Conservation (phyloP, 1,140 invertebrate species). For the Sarcophaga bullata region DNA sequence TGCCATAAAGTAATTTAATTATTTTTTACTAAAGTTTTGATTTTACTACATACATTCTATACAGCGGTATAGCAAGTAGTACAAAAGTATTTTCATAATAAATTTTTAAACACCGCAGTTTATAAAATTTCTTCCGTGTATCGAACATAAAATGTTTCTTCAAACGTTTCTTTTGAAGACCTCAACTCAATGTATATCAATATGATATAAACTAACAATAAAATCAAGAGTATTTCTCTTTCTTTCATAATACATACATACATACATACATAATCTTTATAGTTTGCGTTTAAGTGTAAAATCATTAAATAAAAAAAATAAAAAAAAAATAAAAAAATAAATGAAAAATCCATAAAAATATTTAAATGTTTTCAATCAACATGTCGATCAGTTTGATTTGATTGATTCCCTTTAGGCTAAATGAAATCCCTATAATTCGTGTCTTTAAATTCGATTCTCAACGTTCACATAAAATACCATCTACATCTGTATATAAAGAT, state of each 20-base stretch:
- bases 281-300: background rate
- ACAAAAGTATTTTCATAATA: too few species aligned
- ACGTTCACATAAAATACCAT: background rate
- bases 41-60: too few species aligned
- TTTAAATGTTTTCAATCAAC: slow-evolving; percentile 18
- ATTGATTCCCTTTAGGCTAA: background rate
- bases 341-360: background rate
- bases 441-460: background rate
- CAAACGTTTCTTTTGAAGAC: too few species aligned
- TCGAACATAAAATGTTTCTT: too few species aligned
- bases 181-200: too few species aligned
- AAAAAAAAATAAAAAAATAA: too few species aligned
- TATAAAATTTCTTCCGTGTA: too few species aligned
- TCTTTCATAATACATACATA: background rate
- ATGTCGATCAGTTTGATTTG: slow-evolving; percentile 14
- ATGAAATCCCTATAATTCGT: background rate
- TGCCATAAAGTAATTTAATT: too few species aligned
- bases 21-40: too few species aligned
- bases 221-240: background rate
- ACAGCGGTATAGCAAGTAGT: too few species aligned
- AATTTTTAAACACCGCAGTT: too few species aligned
- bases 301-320: slow-evolving; percentile 21
- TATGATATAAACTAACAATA: background rate
- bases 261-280: too few species aligned
- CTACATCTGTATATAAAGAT: background rate